Base-by-base conservation (phyloP, 37 sponge, comb jelly and placozoan species). In the Mnemiopsis leidyi region DNA sequence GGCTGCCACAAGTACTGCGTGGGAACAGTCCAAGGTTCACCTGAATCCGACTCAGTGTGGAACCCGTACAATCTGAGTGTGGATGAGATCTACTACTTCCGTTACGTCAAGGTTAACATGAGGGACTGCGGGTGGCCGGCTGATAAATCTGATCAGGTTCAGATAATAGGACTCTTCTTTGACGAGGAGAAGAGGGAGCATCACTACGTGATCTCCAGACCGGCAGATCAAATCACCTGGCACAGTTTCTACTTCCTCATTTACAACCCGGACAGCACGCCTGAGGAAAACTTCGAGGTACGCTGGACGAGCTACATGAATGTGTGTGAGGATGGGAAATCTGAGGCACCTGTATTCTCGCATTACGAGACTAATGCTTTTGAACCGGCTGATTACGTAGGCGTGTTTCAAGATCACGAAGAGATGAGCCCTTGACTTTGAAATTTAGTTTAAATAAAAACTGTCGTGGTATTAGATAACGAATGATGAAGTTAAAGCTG, bases 1-100 rank as follows among this genome's bases (percentile, higher is more conserved):
- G 73, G 73, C 29, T 69, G 73, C 21, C 73, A 69, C 73, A 69
- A 69, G 73, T 69, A n/a, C n/a, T 69, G 73, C n/a, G 73, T 69
- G 73, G 73, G 73, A 69, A 69, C 28, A 23, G 73, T 69, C 2
- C 24, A 69, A 25, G 73, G 73, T n/a, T 3, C 23, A 5, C 73
- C 73, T 16, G 73, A 69, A 5, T 69, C 73, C 21, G 73, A 25
- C 73, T 28, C 28, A 16, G 29, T 25, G 7, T 69, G 73, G 73
- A 69, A 69, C 73, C 73, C 73, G 2, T 69, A 23, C 73, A 69
- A 69, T 25, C 73, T 28, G 29, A 69, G 73, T 25, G 29, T 25
- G 2, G 73, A 69, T 3, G 73, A 69, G 73, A 16, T 69, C 2
- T 69, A 28, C 29, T 28, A 28, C 73, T 69, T 69, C 73, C 73